Conservation (phyloP, 2,113 vertebrate species). For the Heteronetta atricapilla region DNA sequence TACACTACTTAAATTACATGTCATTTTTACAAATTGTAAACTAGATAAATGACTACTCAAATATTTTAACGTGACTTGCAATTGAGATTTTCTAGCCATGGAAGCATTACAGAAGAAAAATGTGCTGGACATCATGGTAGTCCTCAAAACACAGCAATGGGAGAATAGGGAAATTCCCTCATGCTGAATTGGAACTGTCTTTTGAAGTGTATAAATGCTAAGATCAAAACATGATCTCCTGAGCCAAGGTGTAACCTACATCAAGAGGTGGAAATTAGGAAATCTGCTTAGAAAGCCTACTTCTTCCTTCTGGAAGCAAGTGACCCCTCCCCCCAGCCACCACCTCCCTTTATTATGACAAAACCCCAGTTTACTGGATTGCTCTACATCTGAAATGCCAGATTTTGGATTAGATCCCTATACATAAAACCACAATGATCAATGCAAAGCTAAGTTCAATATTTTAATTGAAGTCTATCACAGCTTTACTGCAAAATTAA, state of each 20-base stretch:
- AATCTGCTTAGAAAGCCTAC: background rate
- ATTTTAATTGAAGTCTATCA: background rate
- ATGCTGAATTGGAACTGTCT: background rate
- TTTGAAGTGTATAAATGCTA: background rate
- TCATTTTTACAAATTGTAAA: conserved; percentile 24
- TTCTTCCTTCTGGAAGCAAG: background rate
- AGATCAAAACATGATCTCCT: background rate
- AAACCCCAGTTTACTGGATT: background rate
- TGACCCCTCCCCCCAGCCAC: too few species aligned
- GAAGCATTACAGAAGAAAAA: conserved; percentile 16
- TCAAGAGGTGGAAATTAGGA: background rate
- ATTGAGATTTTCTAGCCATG: background rate
- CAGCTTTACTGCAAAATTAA: background rate
- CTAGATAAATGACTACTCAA: conserved; percentile 15
- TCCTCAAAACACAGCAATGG: background rate
- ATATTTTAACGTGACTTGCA: conserved; percentile 1
- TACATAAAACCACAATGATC: background rate
- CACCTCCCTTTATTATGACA: background rate
- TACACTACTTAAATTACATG: conserved; percentile 49
- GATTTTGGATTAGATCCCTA: background rate
- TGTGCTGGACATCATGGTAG: background rate
- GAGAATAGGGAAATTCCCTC: background rate
- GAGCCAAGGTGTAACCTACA: background rate
- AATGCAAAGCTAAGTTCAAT: background rate
- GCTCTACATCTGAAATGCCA: background rate